Base-by-base conservation (phyloP, 2,797 vertebrate genomes). In the Labroides dimidiatus region DNA sequence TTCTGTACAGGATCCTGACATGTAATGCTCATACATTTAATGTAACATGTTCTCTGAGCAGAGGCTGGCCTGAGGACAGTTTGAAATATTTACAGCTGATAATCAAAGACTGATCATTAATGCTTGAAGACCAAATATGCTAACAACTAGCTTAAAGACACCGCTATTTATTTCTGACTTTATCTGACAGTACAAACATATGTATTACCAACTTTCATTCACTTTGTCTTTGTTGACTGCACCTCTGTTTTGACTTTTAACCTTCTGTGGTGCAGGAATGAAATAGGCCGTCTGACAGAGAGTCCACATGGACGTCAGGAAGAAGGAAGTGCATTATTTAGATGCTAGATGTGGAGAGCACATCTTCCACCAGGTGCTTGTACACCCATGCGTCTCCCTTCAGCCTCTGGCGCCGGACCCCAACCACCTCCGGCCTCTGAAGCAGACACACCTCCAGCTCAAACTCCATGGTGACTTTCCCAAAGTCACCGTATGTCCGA, bases 341-440 rank as follows among this genome's bases (percentile, higher is more conserved):
- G 48, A 96, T 87, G 2, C 91, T 92, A 87, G 91, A 96, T 65
- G 93, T 92, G 45, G 95, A 94, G 9, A 99, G 91, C 76, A 98
- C 94, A 77, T 97, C 96, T 86, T 97, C 97, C 78, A 99, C 93
- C 77, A 99, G 93, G 74, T 95, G 95, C 84, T 99, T 99, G 89
- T 99, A 99, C 66, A 98, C 94, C 97, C 97, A 99, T 45, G 96
- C 95, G 9, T 99, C 97, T 11, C 97, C 98, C 84, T 97, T 97
- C 51, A 99, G 94, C 65, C 97, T 88, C 72, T 97, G 96, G 15
- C 96, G 94, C 10, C 94, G 88, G 75, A 99, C 93, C 3, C 96
- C 96, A 5, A 97, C 84, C 2, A 94, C 95, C 57, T 97, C 94
- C 0, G 93, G 84, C 72, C 95, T 95, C 70, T 93, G 93, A 43